phyloP scores from a whole-genome alignment of 1,140 invertebrate genomes.

The Popillia japonica region DNA sequence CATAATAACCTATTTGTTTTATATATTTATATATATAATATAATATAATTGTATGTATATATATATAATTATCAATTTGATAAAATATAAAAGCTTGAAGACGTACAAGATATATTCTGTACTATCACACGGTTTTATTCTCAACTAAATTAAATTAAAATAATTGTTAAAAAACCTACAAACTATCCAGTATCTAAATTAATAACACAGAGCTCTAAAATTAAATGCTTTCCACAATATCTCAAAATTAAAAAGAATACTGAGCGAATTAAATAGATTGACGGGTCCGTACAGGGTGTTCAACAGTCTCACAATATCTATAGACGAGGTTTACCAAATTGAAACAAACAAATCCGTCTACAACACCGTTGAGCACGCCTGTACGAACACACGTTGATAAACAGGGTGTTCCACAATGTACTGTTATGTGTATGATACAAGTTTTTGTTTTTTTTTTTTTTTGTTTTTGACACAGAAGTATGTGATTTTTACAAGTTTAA shows the following conservation, averaged over 20 bases:
- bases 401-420: neutral
- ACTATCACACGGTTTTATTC: slow-evolving; percentile 17
- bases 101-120: slow-evolving; percentile 24
- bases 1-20: slow-evolving; percentile 19
- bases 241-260: too few species aligned
- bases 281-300: too few species aligned
- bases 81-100: slow-evolving; percentile 21
- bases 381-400: neutral
- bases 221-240: too few species aligned
- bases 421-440: slow-evolving; percentile 7
- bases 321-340: too few species aligned
- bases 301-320: too few species aligned
- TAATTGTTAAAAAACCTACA: neutral
- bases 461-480: neutral
- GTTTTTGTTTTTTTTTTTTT: too few species aligned
- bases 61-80: slow-evolving; percentile 33
- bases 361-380: too few species aligned
- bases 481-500: neutral
- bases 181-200: neutral
- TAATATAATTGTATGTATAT: slow-evolving; percentile 25
- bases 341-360: too few species aligned
- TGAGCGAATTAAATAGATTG: too few species aligned
- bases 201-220: too few species aligned
- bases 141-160: neutral
- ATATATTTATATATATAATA: slow-evolving; percentile 23